phyloP scores from a whole-genome alignment of 2,888 invertebrate species.

The Aleiodes alternator region DNA sequence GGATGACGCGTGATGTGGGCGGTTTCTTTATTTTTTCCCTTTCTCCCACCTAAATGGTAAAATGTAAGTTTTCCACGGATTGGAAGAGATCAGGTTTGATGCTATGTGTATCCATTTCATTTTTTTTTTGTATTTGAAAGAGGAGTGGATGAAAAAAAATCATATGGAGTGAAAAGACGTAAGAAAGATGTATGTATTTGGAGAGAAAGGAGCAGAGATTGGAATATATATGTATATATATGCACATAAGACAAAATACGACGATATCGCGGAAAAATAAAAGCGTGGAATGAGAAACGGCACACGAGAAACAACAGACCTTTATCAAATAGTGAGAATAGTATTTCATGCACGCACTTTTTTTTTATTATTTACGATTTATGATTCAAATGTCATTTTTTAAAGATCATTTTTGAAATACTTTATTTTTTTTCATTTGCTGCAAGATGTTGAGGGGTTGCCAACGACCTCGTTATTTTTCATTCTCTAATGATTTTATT shows the following conservation, averaged over 20 bases:
- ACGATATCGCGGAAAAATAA: constrained; percentile 19
- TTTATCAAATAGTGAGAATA: constrained; percentile 40
- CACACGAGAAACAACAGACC: constrained; percentile 38
- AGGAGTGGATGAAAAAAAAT: not conserved
- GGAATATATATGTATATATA: constrained; percentile 12
- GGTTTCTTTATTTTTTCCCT: constrained; percentile 24
- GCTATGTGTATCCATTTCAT: not conserved
- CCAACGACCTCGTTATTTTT: constrained; percentile 35
- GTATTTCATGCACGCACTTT: constrained; percentile 43
- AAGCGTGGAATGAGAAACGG: constrained; percentile 38
- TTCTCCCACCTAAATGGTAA: not conserved
- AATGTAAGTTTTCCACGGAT: constrained; percentile 3
- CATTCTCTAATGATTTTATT: constrained; percentile 4
- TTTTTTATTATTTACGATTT: constrained; percentile 22
- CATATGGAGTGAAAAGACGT: not conserved
- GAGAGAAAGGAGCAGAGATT: not conserved
- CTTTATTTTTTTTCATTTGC: constrained; percentile 4
- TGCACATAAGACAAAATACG: constrained; percentile 35
- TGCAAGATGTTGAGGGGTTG: constrained; percentile 38
- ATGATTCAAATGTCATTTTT: not conserved
- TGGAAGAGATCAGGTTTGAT: not conserved
- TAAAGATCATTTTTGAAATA: not conserved
- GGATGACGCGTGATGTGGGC: constrained; percentile 40
- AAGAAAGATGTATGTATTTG: constrained; percentile 70
- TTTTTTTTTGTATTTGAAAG: constrained; percentile 17